Percentiles rank a stretch among this genome's conserved stretches.
Conservation (phyloP, 2,113 vertebrate genomes). For the cattle (Bos taurus) region DNA sequence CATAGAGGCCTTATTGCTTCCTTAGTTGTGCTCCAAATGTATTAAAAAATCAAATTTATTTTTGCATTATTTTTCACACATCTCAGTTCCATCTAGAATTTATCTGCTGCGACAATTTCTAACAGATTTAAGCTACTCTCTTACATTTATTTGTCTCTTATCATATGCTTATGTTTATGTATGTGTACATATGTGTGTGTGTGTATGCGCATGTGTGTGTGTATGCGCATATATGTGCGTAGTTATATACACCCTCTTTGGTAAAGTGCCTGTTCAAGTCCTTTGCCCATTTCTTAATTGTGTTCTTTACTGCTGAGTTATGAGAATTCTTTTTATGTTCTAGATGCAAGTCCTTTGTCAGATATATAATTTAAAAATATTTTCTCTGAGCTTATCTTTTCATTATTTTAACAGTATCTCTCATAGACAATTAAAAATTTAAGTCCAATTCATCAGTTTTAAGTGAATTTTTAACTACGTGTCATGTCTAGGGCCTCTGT, state of each 20-base stretch:
- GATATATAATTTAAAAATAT: neutral
- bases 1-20: slow-evolving; percentile 34
- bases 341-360: neutral
- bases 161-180: neutral
- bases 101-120: neutral
- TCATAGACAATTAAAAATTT: neutral
- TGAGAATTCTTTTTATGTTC: neutral
- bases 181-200: neutral
- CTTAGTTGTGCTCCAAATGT: slow-evolving; percentile 35
- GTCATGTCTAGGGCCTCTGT: neutral
- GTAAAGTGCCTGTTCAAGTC: neutral
- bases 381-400: neutral
- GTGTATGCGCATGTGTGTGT: neutral
- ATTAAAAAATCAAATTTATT: neutral
- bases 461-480: neutral
- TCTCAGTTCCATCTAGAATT: neutral
- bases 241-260: neutral
- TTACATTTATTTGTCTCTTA: neutral
- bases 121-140: neutral
- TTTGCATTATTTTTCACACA: slow-evolving; percentile 14
- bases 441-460: neutral
- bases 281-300: neutral
- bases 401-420: neutral
- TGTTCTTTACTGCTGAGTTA: neutral
- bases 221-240: neutral